Evolutionary conservation across 1,140 invertebrate species (phyloP), one percentile per base, ranked within the genome.

Genomic region (Cydia amplana): DNA sequence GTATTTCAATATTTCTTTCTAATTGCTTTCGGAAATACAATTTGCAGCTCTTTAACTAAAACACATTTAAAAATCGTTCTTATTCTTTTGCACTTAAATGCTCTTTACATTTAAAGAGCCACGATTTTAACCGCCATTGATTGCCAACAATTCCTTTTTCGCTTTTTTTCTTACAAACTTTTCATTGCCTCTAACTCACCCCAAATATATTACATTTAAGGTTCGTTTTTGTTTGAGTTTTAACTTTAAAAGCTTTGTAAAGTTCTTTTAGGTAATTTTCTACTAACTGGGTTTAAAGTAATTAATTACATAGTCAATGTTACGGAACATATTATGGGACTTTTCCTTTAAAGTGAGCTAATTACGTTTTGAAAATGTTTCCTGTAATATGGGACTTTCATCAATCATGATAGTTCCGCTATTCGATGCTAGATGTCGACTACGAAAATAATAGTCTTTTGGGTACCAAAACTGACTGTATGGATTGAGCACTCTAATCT

Each of bases 1-100:
- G 65, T 70, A 70, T 70, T 70, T 70, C 65, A 40, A 70, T 70
- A 70, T 70, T 70, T 70, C n/a, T n/a, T 70, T 43, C 65, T 70
- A 70, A 70, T 70, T 70, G 36, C 65, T 36, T 70, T 67, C 64
- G 12, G 28, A 10, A 70, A 18, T 18, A 40, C n/a, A n/a, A 20
- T 70, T 70, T 36, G 32, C 25, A 18, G 32, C 5, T 36, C 16
- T 36, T 18, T 10, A 36, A 67, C 16, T 7, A 10, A 32, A 32
- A 67, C 6, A 18, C 28, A 43, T 36, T 12, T 16, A 10, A 36
- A 70, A 43, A n/a, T 40, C 65, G 32, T 18, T 18, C 65, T 1
- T 70, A 70, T 40, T 43, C 9, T 18, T 5, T 36, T n/a, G 12
- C 9, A 0, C 1, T 36, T 36, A 43, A 18, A 28, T 18, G 12